Base-by-base conservation (phyloP, 2,113 vertebrate species). In the Pogonocichla stellata region DNA sequence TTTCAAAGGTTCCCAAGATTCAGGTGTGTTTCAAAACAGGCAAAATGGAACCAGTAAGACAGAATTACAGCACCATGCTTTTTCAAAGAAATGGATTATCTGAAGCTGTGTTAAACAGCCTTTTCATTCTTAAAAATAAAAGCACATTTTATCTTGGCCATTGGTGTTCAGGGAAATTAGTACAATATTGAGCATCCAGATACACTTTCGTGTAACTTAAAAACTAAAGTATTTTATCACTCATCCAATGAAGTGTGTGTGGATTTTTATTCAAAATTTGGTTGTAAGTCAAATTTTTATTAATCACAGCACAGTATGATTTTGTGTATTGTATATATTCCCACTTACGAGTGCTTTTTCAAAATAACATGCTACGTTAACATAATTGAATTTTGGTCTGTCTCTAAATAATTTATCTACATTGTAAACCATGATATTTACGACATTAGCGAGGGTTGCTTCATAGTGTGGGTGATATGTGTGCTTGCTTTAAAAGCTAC, bases 61-160 rank as follows among this genome's bases (percentile, higher is more conserved):
- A n/a, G 29, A 70, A 77, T 34, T 58, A 58, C 0, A 65, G 42
- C 26, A 71, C 15, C 0, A 0, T 9, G 10, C 6, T 81, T 72
- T 85, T 80, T 80, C n/a, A 70, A 40, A 50, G 24, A 50, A 80
- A 66, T 20, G 5, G 36, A 80, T 19, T n/a, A 64, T 51, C 5
- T 67, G 56, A 74, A 87, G 4, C 38, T 38, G 23, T 29, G n/a
- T 42, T 57, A 54, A 80, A 74, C 9, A 82, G n/a, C 14, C 29
- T 34, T 9, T 8, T 80, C 9, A n/a, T 51, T 88, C 53, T 78
- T 62, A 58, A 85, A 58, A 85, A 51, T 18, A 78, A 51, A 57
- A 29, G 6, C 2, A 2, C 7, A 8, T 56, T 54, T 66, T 69
- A 31, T 38, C 45, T 38, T 34, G 9, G 56, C 29, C 31, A 38